Conservation (phyloP, 1,140 invertebrate genomes). For the Calliopsis andreniformis region DNA sequence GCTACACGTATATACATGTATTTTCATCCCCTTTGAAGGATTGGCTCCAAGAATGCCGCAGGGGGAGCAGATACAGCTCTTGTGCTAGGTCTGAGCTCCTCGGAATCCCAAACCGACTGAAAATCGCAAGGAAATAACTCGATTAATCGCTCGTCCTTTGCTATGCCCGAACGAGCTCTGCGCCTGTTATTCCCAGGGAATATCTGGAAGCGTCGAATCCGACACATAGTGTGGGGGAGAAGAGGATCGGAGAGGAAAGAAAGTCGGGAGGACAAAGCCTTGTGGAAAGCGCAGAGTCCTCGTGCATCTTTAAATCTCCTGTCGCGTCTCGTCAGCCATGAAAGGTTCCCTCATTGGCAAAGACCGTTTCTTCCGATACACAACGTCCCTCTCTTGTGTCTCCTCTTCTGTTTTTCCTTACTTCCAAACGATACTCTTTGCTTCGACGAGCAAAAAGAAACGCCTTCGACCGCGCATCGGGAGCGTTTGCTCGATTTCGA, state of each 20-base stretch:
- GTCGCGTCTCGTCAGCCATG: slow-evolving; percentile 29
- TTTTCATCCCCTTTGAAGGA: neutral
- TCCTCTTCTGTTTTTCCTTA: slow-evolving; percentile 7
- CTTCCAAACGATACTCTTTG: no score
- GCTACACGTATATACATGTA: neutral
- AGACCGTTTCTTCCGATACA: slow-evolving; percentile 17
- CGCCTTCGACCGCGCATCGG: neutral
- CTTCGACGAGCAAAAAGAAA: neutral
- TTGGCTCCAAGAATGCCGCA: slow-evolving; percentile 46
- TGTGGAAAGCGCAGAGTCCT: neutral
- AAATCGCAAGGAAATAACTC: slow-evolving; percentile 54
- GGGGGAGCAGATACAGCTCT: neutral
- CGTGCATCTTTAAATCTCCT: slow-evolving; percentile 43
- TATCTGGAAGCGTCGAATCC: slow-evolving; percentile 16
- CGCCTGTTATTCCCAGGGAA: slow-evolving; percentile 43
- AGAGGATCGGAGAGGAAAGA: neutral
- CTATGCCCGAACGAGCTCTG: slow-evolving; percentile 46
- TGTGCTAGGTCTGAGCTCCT: neutral
- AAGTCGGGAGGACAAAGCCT: slow-evolving; percentile 13
- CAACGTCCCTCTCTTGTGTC: slow-evolving; percentile 16
- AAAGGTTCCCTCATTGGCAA: slow-evolving; percentile 36
- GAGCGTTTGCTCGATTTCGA: slow-evolving; percentile 5
- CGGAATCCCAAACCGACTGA: slow-evolving; percentile 1
- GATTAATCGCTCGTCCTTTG: slow-evolving; percentile 50
- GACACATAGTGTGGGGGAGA: neutral